These are phyloP conservation scores for Pedetes capensis DNA, from an alignment of 2,113 vertebrate genomes.

Conservation along the genomic window DNA sequence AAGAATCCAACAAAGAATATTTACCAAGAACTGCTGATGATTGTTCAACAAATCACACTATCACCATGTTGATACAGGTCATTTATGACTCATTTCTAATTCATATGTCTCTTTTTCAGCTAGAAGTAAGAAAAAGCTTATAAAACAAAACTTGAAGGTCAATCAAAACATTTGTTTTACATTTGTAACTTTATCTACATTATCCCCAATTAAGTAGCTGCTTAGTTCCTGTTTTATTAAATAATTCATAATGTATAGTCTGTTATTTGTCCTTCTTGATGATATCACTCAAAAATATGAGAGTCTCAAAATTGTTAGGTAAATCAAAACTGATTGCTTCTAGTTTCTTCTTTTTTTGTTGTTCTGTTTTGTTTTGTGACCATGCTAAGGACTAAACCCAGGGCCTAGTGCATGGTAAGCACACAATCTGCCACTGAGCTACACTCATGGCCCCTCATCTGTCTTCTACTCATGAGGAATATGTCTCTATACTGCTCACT, in stretches of 20 bases:
- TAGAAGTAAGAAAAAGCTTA: not conserved
- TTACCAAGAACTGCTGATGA: not conserved
- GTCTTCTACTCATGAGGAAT: not conserved
- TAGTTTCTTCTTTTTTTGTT: not conserved
- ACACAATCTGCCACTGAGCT: not conserved
- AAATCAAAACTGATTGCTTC: conserved; percentile 8
- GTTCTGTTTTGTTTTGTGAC: not conserved
- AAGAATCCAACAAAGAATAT: not conserved
- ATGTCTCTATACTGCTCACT: not conserved
- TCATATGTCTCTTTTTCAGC: not conserved
- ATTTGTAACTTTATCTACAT: not conserved
- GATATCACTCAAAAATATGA: conserved; percentile 13
- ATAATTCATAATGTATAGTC: not conserved
- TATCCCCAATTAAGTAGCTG: not conserved
- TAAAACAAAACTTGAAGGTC: conserved; percentile 16
- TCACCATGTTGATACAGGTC: not conserved
- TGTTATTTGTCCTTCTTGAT: conserved; percentile 25
- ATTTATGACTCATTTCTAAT: conserved; percentile 40
- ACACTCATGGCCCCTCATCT: not conserved
- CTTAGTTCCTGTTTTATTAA: conserved; percentile 35
- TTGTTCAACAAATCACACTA: not conserved
- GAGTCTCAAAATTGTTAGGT: not conserved
- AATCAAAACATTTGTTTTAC: conserved; percentile 31
- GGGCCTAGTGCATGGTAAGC: not conserved
- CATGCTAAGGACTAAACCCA: not conserved